Percentiles rank a stretch among this genome's conserved stretches.
phyloP scores from a whole-genome alignment of 2,113 vertebrate genomes.

The Pangasianodon gigas region DNA sequence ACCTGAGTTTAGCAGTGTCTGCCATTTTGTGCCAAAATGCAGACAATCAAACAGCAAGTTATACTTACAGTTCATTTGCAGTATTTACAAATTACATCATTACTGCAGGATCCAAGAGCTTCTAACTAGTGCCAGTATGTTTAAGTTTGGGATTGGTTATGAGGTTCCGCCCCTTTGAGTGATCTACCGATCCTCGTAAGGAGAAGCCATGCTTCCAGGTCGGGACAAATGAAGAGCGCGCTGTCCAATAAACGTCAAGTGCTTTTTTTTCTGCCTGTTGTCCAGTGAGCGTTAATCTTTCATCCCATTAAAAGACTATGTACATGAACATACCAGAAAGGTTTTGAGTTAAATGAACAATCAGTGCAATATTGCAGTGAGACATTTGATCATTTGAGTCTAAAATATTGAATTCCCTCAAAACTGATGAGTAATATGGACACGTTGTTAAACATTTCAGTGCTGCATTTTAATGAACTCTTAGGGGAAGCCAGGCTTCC shows the following conservation, averaged over 20 bases:
- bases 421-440: background rate
- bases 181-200: background rate
- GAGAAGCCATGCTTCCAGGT: background rate
- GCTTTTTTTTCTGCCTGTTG: background rate
- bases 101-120: too few species aligned
- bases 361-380: background rate
- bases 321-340: background rate
- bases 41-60: too few species aligned
- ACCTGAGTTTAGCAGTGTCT: background rate
- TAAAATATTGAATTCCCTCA: background rate
- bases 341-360: background rate
- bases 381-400: background rate
- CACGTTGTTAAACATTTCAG: background rate
- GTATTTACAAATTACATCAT: too few species aligned
- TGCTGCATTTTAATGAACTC: background rate
- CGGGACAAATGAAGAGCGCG: background rate
- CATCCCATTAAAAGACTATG: too few species aligned
- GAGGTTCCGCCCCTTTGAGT: background rate
- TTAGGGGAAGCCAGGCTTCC: background rate
- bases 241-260: background rate
- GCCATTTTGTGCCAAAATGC: background rate
- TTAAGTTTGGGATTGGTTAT: background rate
- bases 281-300: background rate
- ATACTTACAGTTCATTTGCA: too few species aligned
- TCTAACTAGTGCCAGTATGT: too few species aligned